A percentile compares a stretch with the other conserved stretches of the same genome.
Evolutionary conservation across 2,113 vertebrate genomes (phyloP).

Genomic region (Bettongia penicillata): DNA sequence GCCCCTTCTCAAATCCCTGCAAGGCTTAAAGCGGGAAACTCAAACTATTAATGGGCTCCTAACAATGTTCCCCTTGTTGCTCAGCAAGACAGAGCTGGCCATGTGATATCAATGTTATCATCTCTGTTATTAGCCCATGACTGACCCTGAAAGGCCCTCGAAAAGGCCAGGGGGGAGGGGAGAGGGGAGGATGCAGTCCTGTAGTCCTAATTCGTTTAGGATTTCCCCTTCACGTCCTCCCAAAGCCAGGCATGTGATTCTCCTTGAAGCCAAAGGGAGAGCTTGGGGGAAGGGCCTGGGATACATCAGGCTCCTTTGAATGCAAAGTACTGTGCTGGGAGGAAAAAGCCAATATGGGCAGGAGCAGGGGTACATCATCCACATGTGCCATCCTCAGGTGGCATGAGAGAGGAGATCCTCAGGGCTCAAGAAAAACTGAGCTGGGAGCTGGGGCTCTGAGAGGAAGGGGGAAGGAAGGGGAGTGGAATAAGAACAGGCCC

Average conservation of each 20-base stretch:
- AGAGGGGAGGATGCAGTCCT: not conserved
- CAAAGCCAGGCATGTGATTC: not conserved
- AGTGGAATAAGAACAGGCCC: not conserved
- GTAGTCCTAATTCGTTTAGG: not conserved
- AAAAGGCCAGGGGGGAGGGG: not conserved
- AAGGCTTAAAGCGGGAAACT: slow-evolving; percentile 25
- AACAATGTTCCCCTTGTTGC: slow-evolving; percentile 9
- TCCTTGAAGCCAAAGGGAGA: not conserved
- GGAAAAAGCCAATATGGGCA: not conserved
- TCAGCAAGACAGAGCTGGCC: slow-evolving; percentile 6
- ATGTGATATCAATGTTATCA: not conserved
- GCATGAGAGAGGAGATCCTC: not conserved
- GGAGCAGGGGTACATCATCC: not conserved
- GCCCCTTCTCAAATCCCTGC: not conserved
- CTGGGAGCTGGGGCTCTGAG: not conserved
- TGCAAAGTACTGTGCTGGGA: not conserved
- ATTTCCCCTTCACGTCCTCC: not conserved
- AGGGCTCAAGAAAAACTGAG: not conserved
- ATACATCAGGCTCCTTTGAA: not conserved
- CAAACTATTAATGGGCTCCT: slow-evolving; percentile 15
- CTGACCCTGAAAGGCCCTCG: not conserved
- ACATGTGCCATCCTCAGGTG: not conserved
- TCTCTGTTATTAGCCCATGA: slow-evolving; percentile 28
- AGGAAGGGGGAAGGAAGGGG: not conserved
- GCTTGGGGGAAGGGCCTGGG: not conserved